Conservation (phyloP, 2,797 vertebrate genomes). For the Percopsis omiscomaycus region DNA sequence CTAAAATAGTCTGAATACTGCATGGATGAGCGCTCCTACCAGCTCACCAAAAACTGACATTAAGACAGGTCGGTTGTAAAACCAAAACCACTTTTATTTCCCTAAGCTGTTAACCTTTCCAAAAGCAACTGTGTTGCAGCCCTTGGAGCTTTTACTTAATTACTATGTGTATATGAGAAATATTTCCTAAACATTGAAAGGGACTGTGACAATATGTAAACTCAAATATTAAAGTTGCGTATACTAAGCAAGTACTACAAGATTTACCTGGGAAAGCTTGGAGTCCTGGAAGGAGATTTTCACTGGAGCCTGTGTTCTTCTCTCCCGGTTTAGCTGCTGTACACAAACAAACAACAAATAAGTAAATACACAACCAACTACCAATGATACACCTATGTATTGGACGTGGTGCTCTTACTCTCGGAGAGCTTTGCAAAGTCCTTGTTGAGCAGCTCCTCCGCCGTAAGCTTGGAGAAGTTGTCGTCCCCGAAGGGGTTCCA, state of each 20-base stretch:
- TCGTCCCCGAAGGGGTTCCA: conserved; percentile 99
- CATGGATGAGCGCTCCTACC: too few relatives aligned
- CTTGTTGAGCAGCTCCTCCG: conserved; percentile 97
- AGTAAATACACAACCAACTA: conserved; percentile 5
- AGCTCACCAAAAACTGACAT: too few relatives aligned
- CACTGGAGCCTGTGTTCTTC: conserved; percentile 79
- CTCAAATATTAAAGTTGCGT: conserved; percentile 4
- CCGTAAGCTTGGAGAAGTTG: conserved; percentile 97
- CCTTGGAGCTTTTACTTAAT: neutral
- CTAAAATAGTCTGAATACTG: too few relatives aligned
- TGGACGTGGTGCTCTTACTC: conserved; percentile 66
- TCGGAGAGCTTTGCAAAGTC: conserved; percentile 95
- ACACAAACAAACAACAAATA: conserved; percentile 24
- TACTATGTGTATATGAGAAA: neutral
- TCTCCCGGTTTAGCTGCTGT: conserved; percentile 82
- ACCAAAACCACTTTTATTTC: too few relatives aligned
- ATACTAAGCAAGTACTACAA: conserved; percentile 40
- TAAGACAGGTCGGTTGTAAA: too few relatives aligned
- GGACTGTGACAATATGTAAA: too few relatives aligned
- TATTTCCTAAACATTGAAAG: neutral
- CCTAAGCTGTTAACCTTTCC: too few relatives aligned
- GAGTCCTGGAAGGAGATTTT: conserved; percentile 86
- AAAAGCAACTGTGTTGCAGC: neutral
- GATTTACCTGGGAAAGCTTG: conserved; percentile 85
- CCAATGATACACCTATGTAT: neutral